Percentiles rank a stretch among this genome's conserved stretches.
Evolutionary conservation across 1,140 invertebrate genomes (phyloP).

Genomic region (Hetaerina americana): DNA sequence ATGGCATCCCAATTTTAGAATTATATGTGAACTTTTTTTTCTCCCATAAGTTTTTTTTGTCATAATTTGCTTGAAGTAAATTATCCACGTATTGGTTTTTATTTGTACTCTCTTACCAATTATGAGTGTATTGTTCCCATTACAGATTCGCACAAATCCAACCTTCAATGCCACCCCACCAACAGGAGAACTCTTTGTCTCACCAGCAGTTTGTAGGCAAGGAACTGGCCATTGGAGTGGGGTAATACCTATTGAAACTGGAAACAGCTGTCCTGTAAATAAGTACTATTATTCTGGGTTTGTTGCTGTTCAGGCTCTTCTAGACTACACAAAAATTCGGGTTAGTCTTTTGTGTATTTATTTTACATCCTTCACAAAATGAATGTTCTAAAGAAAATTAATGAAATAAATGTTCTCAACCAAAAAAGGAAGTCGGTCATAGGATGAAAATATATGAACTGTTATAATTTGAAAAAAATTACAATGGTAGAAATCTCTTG

Average conservation of each 20-base stretch:
- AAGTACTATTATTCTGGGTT: constrained; percentile 64
- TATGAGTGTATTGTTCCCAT: constrained; percentile 30
- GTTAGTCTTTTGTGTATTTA: too few relatives aligned
- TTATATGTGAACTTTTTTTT: too few relatives aligned
- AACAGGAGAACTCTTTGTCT: constrained; percentile 44
- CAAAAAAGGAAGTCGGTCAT: too few relatives aligned
- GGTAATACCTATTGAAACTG: constrained; percentile 45
- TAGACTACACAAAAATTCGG: constrained; percentile 56
- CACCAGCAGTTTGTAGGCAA: constrained; percentile 51
- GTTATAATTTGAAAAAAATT: too few relatives aligned
- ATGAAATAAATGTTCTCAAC: too few relatives aligned
- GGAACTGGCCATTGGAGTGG: constrained; percentile 44
- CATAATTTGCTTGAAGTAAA: too few relatives aligned
- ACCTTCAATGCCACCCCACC: constrained; percentile 44
- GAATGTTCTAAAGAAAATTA: too few relatives aligned
- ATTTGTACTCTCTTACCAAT: background rate
- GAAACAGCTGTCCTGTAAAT: constrained; percentile 54
- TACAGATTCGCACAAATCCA: constrained; percentile 58
- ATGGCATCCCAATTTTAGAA: too few relatives aligned
- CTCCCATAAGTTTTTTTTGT: too few relatives aligned
- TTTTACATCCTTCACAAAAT: too few relatives aligned
- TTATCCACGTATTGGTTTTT: constrained; percentile 3
- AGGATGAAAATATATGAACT: too few relatives aligned
- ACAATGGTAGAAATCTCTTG: too few relatives aligned
- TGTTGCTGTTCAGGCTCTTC: constrained; percentile 50